A percentile compares a stretch with the other conserved stretches of the same genome.
Evolutionary conservation across 1,140 invertebrate species (phyloP).

Genomic region (Oppia nitens): DNA sequence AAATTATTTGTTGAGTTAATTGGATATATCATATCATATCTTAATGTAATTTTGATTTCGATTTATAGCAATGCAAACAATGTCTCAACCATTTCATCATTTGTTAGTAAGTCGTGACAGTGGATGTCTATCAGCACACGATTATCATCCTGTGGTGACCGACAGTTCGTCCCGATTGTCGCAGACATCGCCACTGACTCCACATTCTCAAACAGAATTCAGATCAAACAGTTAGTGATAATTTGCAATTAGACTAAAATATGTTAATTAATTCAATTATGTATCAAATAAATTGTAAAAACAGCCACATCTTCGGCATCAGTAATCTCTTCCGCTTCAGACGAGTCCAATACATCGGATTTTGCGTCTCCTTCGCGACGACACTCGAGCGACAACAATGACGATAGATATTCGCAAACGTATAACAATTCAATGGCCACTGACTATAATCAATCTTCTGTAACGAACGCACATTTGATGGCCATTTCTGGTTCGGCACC

Average conservation of each 20-base stretch:
- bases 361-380: constrained; percentile 16
- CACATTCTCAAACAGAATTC: background rate
- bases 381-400: background rate
- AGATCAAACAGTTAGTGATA: constrained; percentile 3
- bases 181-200: background rate
- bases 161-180: background rate
- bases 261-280: background rate
- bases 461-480: background rate
- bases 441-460: background rate
- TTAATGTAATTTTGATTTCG: no score
- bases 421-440: background rate
- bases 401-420: background rate
- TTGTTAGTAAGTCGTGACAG: background rate
- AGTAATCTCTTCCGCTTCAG: constrained; percentile 19
- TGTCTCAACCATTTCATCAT: background rate
- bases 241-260: background rate
- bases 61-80: no score
- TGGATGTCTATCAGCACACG: background rate
- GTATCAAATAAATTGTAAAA: background rate
- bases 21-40: no score
- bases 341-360: constrained; percentile 19
- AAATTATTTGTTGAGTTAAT: no score
- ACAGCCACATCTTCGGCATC: background rate
- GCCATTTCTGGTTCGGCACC: background rate
- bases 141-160: background rate